Evolutionary conservation across 2,797 vertebrate species (phyloP).

Genomic region (Benthosema pterotum): DNA sequence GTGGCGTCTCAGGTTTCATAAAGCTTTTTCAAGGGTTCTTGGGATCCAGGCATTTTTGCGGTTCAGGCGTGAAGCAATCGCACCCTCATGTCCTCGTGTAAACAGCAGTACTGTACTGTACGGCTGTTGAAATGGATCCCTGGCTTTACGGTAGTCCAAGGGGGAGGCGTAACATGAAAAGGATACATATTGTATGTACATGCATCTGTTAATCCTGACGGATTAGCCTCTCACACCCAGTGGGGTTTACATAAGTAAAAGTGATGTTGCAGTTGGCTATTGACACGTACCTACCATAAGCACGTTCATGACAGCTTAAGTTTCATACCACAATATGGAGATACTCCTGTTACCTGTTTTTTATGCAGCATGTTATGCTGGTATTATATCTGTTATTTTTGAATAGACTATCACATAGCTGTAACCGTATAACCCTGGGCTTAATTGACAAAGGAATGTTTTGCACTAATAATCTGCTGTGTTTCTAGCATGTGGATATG

Average conservation of each 20-base stretch:
- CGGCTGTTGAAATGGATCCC: slow-evolving; percentile 13
- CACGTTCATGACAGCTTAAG: slow-evolving; percentile 38
- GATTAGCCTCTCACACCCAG: slow-evolving; percentile 15
- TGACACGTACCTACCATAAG: slow-evolving; percentile 27
- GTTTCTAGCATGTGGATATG: too few species aligned
- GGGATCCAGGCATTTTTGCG: slow-evolving; percentile 32
- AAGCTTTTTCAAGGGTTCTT: slow-evolving; percentile 37
- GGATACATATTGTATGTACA: too few species aligned
- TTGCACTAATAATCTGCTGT: too few species aligned
- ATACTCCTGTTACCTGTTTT: too few species aligned
- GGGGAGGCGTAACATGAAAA: too few species aligned
- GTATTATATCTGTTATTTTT: too few species aligned
- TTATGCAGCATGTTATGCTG: too few species aligned
- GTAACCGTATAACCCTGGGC: too few species aligned
- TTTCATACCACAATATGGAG: slow-evolving; percentile 31
- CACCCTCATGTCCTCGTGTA: slow-evolving; percentile 4
- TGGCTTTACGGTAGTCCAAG: not conserved
- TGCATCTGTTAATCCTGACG: slow-evolving; percentile 14
- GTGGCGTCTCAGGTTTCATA: slow-evolving; percentile 50
- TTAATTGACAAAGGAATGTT: too few species aligned
- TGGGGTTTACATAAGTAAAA: not conserved
- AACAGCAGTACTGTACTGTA: slow-evolving; percentile 6
- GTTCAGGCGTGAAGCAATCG: slow-evolving; percentile 12
- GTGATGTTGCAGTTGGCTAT: not conserved
- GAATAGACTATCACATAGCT: too few species aligned